Conservation (phyloP, 1,140 invertebrate species). For the Polypedilum vanderplanki region DNA sequence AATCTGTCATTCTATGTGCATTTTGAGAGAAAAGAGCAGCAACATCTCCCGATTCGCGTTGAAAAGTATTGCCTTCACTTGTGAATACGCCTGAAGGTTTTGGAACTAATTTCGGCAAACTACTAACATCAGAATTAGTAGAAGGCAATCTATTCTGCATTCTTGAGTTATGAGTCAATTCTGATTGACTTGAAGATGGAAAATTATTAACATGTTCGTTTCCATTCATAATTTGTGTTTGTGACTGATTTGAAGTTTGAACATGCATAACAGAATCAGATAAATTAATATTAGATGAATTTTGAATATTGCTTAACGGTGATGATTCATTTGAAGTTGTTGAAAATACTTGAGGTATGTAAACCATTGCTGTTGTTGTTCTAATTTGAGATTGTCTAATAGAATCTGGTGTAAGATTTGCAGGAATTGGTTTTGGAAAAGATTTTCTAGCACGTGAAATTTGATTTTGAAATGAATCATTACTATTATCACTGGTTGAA, state of each 20-base stretch:
- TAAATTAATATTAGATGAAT: not conserved
- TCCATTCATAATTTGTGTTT: not conserved
- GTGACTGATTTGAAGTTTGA: not conserved
- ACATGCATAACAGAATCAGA: not conserved
- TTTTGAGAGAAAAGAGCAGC: not conserved
- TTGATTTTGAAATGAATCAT: constrained; percentile 31
- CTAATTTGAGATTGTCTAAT: constrained; percentile 9
- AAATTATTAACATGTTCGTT: not conserved
- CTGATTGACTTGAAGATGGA: not conserved
- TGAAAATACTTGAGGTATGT: not conserved
- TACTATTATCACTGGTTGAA: constrained; percentile 23
- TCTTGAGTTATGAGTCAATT: not conserved
- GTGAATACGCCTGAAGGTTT: constrained; percentile 5
- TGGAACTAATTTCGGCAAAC: not conserved
- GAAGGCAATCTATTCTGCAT: not conserved
- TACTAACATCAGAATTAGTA: not conserved
- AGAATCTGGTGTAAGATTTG: not conserved
- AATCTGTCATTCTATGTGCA: constrained; percentile 46
- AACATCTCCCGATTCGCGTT: not conserved
- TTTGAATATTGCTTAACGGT: not conserved
- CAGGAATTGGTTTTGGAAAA: constrained; percentile 33
- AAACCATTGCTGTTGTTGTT: not conserved
- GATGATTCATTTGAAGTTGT: not conserved
- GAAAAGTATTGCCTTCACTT: not conserved
- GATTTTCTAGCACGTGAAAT: constrained; percentile 38